Conservation (phyloP, 2,113 vertebrate genomes). For the Rattus rattus region DNA sequence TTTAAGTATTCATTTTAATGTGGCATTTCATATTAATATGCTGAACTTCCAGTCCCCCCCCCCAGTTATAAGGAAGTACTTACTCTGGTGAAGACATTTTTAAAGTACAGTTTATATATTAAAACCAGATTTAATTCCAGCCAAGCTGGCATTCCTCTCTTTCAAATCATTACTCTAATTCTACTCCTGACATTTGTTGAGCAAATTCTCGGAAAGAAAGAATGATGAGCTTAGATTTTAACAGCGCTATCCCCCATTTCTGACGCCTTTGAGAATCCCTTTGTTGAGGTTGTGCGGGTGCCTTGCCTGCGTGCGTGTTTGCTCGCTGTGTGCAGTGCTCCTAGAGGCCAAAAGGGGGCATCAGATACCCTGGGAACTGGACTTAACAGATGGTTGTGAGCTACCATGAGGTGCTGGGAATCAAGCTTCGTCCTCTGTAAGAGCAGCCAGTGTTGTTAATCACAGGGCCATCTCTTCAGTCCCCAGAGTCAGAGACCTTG, state of each 20-base stretch:
- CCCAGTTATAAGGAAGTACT: not conserved
- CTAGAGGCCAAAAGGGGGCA: not conserved
- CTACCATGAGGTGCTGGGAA: not conserved
- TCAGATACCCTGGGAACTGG: not conserved
- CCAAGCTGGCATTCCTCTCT: not conserved
- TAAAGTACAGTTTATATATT: slow-evolving; percentile 20
- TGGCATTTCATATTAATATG: slow-evolving; percentile 7
- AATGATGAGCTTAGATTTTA: not conserved
- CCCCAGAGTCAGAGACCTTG: not conserved
- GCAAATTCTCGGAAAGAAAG: not conserved
- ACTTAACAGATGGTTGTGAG: not conserved
- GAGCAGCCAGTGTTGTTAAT: not conserved
- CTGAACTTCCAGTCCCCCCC: not conserved
- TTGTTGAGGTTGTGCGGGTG: not conserved
- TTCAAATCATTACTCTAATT: not conserved
- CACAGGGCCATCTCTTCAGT: not conserved
- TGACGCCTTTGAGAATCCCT: not conserved
- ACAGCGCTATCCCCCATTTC: not conserved
- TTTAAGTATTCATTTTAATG: not conserved
- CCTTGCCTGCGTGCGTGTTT: too few species aligned
- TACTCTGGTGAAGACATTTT: not conserved
- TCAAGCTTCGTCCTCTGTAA: not conserved
- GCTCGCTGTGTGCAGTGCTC: not conserved
- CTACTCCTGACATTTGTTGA: not conserved
- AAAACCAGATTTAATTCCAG: slow-evolving; percentile 34